A percentile compares a stretch with the other conserved stretches of the same genome.
These are phyloP conservation scores for Pseudolaguvia tuberculata DNA, from an alignment of 2,113 vertebrate species.

Conservation along the genomic window DNA sequence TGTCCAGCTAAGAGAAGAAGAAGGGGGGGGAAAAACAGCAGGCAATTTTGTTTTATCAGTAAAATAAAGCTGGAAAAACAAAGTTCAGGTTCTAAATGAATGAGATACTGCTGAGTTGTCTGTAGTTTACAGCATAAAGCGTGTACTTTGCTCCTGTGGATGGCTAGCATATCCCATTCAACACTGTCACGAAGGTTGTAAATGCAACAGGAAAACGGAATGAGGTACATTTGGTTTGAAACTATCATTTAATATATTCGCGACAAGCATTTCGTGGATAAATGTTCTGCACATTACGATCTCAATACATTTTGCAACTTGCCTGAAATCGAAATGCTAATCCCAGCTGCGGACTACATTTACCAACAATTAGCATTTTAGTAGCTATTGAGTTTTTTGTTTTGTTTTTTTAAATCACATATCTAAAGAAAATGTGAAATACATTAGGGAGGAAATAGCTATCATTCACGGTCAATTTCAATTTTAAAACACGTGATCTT, in stretches of 20 bases:
- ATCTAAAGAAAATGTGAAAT: conserved; percentile 24
- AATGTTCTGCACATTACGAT: neutral
- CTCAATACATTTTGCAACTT: neutral
- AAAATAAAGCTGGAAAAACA: neutral
- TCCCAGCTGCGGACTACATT: neutral
- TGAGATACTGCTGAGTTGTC: neutral
- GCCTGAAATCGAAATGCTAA: neutral
- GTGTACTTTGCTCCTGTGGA: neutral
- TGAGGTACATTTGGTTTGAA: too few relatives aligned
- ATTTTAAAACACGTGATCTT: conserved; percentile 95
- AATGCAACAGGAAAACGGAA: neutral
- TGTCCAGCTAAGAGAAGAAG: conserved; percentile 83
- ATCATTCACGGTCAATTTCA: conserved; percentile 99
- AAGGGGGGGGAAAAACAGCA: conserved; percentile 44
- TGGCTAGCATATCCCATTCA: neutral
- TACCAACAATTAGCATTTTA: neutral
- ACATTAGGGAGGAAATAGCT: conserved; percentile 66
- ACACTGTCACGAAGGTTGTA: conserved; percentile 1
- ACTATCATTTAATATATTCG: neutral
- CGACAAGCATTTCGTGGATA: neutral
- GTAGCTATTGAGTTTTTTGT: neutral
- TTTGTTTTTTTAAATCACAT: too few relatives aligned
- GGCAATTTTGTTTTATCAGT: neutral
- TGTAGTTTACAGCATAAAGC: neutral
- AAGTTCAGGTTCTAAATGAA: neutral